Evolutionary conservation across 2,113 vertebrate species (phyloP).

Genomic region (Pseudopodoces humilis): DNA sequence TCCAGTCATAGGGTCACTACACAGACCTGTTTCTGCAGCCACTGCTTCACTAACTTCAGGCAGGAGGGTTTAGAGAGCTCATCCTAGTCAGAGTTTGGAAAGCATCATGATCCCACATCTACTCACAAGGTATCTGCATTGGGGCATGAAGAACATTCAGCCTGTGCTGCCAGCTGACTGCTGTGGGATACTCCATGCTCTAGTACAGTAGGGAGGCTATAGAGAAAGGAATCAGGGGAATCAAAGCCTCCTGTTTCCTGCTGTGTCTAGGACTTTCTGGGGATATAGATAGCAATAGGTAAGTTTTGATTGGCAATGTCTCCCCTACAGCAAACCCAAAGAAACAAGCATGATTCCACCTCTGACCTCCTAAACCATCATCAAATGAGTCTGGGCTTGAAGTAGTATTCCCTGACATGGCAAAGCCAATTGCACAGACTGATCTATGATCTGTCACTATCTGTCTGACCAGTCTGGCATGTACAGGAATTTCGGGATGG

Average conservation of each 20-base stretch:
- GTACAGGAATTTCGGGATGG: background rate
- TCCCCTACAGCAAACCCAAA: background rate
- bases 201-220: background rate
- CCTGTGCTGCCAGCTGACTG: background rate
- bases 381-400: background rate
- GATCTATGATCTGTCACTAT: background rate
- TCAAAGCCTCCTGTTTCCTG: background rate
- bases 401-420: background rate
- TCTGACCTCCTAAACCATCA: constrained; percentile 1
- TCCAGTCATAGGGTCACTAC: background rate
- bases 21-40: background rate
- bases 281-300: background rate
- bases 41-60: background rate
- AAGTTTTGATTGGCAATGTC: background rate
- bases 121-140: background rate
- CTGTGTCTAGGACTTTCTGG: background rate
- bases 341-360: background rate
- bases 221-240: background rate
- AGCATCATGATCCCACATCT: background rate
- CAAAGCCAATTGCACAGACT: constrained; percentile 5
- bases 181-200: background rate
- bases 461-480: background rate
- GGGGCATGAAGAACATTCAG: background rate
- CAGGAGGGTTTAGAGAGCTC: background rate
- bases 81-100: background rate